Evolutionary conservation across 2,888 invertebrate species (phyloP), one percentile per base, ranked within the genome.

Genomic region (Andrena praecox): DNA sequence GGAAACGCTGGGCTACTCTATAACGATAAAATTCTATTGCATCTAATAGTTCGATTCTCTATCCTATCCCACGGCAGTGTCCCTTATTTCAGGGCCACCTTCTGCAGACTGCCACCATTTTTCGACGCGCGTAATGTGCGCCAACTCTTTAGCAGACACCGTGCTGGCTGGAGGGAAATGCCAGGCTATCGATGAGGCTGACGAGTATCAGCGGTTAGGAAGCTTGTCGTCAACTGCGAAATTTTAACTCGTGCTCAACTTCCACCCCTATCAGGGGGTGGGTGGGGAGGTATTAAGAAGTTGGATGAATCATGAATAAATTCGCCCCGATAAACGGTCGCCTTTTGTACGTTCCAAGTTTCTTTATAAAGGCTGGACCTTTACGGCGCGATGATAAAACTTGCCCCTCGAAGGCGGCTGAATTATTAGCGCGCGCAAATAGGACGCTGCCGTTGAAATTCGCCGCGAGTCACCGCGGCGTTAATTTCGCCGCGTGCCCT

Each of bases 231-330:
- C 16, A 24, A 54, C 54, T 29, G 68, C 42, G 77, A 77, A 70
- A 77, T 67, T 83, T 77, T 42, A 54, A 54, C 77, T 66, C 71
- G 29, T 16, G 8, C 33, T 33, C 73, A 73, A 81, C 59, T 83
- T 81, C 62, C 67, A 31, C 74, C n/a, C 50, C 52, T 81, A 76
- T 70, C 73, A 24, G 54, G 59, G 54, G 27, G 0, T 12, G 3
- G 27, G 56, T 20, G 64, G 50, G 52, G 59, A 60, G 29, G 81
- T 83, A 77, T 83, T 74, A 83, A 81, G 70, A 87, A 87, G 85
- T 87, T 87, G 80, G 87, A 87, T 86, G 87, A 87, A 87, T 87
- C 85, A 86, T 87, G 87, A 87, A 87, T 87, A 87, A 86, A 86
- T 87, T 87, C 82, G 76, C 62, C 78, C 42, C 85, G 80, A 70